Conservation (phyloP, 2,797 vertebrate genomes). For the Enteromius trimaculatus region DNA sequence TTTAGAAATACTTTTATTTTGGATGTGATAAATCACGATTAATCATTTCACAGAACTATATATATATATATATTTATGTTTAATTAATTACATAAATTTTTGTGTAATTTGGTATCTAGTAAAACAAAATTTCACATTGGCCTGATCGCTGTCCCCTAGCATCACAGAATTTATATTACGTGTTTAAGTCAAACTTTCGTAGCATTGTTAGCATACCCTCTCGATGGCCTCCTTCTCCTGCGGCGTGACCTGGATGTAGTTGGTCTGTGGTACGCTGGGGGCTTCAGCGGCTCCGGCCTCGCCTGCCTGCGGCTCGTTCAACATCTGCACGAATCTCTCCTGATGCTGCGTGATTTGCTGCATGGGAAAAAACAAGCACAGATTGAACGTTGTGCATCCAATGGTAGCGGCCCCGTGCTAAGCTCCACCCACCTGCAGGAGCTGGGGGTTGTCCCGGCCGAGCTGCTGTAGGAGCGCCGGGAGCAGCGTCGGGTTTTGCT, state of each 20-base stretch:
- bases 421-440: conserved; percentile 74
- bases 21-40: too few species aligned
- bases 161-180: background rate
- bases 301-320: conserved; percentile 77
- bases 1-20: too few species aligned
- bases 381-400: background rate
- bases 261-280: conserved; percentile 71
- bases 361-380: background rate
- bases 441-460: conserved; percentile 80
- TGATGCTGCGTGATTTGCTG: conserved; percentile 84
- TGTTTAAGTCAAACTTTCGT: background rate
- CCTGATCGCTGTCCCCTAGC: background rate
- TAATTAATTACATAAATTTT: too few species aligned
- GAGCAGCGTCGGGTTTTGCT: conserved; percentile 80
- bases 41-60: too few species aligned
- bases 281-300: conserved; percentile 69
- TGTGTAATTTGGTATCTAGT: background rate
- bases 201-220: conserved; percentile 67
- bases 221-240: conserved; percentile 84
- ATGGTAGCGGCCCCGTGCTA: background rate
- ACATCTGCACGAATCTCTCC: conserved; percentile 81
- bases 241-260: conserved; percentile 83
- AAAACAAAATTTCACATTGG: background rate
- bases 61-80: too few species aligned
- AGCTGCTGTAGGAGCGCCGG: conserved; percentile 80